phyloP scores from a whole-genome alignment of 2,797 vertebrate species.

The Buphagus erythrorhynchus region DNA sequence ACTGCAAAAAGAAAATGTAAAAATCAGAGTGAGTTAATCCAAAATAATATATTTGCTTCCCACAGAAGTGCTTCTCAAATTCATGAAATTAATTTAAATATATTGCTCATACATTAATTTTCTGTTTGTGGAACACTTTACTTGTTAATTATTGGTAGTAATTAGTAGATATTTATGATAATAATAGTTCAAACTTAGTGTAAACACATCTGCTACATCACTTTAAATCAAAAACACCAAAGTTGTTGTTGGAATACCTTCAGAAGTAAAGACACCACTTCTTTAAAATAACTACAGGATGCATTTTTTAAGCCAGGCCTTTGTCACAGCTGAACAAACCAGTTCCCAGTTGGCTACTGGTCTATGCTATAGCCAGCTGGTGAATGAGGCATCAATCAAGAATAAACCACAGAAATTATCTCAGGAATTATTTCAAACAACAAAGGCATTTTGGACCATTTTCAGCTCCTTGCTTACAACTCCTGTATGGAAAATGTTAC shows the following conservation, averaged over 20 bases:
- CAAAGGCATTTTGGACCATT: background rate
- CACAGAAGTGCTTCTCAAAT: background rate
- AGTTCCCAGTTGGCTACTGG: background rate
- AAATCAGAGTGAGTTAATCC: background rate
- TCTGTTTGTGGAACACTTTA: background rate
- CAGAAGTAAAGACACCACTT: background rate
- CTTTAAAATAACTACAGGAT: background rate
- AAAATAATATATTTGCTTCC: background rate
- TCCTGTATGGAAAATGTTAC: background rate
- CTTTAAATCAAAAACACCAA: background rate
- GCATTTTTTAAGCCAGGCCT: background rate
- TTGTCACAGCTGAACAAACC: background rate
- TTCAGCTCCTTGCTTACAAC: background rate
- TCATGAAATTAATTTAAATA: background rate
- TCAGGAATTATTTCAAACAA: background rate
- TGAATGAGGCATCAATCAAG: background rate
- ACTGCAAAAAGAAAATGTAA: background rate
- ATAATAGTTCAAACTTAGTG: background rate
- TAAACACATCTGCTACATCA: background rate
- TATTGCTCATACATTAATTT: background rate
- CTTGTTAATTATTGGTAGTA: background rate
- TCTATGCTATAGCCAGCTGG: background rate
- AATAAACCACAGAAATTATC: background rate
- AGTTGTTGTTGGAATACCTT: background rate
- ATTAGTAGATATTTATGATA: background rate